A percentile compares a stretch with the other conserved stretches of the same genome.
Evolutionary conservation across 2,888 invertebrate species (phyloP).

Genomic region (Anthophora plumipes): DNA sequence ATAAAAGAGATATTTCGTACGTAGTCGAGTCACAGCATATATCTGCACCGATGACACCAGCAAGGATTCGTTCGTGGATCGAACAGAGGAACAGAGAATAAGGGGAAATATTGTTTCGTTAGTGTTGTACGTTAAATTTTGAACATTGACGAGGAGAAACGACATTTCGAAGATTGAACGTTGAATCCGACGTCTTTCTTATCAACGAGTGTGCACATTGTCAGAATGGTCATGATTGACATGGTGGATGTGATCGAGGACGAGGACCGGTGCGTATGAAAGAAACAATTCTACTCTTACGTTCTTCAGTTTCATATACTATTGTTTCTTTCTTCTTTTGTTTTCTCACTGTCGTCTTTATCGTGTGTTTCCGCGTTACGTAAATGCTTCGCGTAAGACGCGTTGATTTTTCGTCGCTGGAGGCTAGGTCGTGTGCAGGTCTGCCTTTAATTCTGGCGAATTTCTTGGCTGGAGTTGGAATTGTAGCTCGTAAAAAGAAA

Average conservation of each 20-base stretch:
- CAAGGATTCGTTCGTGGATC: neutral
- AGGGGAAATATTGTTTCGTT: no score
- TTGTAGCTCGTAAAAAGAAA: neutral
- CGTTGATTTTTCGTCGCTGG: conserved; percentile 11
- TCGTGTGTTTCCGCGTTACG: conserved; percentile 35
- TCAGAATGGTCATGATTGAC: conserved; percentile 83
- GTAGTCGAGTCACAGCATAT: neutral
- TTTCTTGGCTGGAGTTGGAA: no score
- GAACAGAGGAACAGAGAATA: no score
- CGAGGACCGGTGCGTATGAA: conserved; percentile 81
- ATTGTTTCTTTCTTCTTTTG: no score
- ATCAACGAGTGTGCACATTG: neutral
- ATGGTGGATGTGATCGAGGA: conserved; percentile 82
- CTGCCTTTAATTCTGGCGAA: no score
- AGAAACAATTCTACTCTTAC: neutral
- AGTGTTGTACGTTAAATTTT: no score
- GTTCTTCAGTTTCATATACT: neutral
- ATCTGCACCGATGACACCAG: conserved; percentile 10
- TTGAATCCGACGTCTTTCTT: no score
- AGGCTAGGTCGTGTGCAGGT: neutral
- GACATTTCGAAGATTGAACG: neutral
- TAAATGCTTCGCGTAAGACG: conserved; percentile 34
- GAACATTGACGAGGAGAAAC: neutral
- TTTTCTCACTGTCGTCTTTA: no score
- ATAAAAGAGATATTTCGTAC: no score